Evolutionary conservation across 2,797 vertebrate species (phyloP), one percentile per base, ranked within the genome.

Genomic region (Danio tinwini): DNA sequence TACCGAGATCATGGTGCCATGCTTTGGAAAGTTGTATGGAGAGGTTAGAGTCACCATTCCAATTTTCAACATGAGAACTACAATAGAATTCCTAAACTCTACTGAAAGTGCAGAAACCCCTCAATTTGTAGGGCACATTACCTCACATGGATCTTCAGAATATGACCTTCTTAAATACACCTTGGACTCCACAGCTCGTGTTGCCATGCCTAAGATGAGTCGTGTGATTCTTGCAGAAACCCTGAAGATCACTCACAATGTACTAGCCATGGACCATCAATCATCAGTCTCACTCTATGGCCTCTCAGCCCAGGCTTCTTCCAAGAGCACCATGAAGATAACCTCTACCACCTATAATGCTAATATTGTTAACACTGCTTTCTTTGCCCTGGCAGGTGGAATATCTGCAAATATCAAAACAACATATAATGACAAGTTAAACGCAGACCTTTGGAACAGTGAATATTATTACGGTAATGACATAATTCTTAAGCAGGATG

Each of bases 21-120:
- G 93, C 64, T 95, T 99, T 87, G 98, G 97, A 81, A 98, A 95
- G 86, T 88, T 99, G 52, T 91, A 91, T 58, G 87, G 94, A 29
- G 86, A 92, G 87, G 88, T 98, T 81, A 95, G 81, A 91, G 81
- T 98, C n/a, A 87, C 85, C 0, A 94, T 94, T 88, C 96, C 98
- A 16, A 88, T 97, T 88, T 96, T 98, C 84, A 90, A 74, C 0
- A 53, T 97, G 29, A 94, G 91, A 69, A 93, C 92, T 13, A 88
- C 88, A 83, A 95, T 89, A 85, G 92, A 93, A 75, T 58, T 98
- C 82, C 87, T 89, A 63, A 99, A 98, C 81, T 82, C 91, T 61
- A 97, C 95, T 40, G 83, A 88, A 75, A 93, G 76, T 65, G 79
- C 77, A 74, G 89, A 86, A 62, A 92, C 82, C 53, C 95, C 94